A percentile compares a stretch with the other conserved stretches of the same genome.
These are phyloP conservation scores for Dasysyrphus tricinctus DNA, from an alignment of 2,888 invertebrate species.

Conservation along the genomic window DNA sequence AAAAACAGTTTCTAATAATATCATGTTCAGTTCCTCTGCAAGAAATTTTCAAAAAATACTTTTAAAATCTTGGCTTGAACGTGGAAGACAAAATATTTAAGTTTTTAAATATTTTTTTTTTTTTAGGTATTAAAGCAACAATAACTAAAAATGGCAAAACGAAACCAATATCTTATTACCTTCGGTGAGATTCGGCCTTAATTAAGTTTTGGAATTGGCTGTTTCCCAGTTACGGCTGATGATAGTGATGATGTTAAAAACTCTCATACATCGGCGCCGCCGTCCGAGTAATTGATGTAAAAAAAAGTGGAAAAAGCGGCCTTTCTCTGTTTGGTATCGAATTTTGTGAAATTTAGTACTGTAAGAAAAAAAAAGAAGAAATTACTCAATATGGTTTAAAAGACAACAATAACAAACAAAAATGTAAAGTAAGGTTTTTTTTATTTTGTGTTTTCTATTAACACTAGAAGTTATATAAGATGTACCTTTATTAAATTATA, in stretches of 20 bases:
- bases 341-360: slow-evolving; percentile 46
- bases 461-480: neutral
- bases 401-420: slow-evolving; percentile 27
- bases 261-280: neutral
- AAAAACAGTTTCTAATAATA: no score
- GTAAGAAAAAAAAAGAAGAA: slow-evolving; percentile 7
- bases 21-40: no score
- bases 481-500: slow-evolving; percentile 20
- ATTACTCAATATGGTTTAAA: slow-evolving; percentile 27
- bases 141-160: slow-evolving; percentile 82
- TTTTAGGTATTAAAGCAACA: slow-evolving; percentile 80
- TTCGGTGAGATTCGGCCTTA: slow-evolving; percentile 79
- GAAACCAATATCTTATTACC: slow-evolving; percentile 79
- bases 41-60: no score
- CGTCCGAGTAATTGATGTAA: slow-evolving; percentile 37
- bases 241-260: slow-evolving; percentile 6
- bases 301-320: slow-evolving; percentile 43
- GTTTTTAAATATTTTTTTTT: slow-evolving; percentile 10
- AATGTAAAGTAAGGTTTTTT: slow-evolving; percentile 6
- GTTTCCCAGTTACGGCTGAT: slow-evolving; percentile 65
- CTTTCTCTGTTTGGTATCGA: slow-evolving; percentile 51
- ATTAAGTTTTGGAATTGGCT: slow-evolving; percentile 64
- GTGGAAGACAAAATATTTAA: no score
- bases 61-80: no score
- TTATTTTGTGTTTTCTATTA: neutral